A percentile compares a stretch with the other conserved stretches of the same genome.
Evolutionary conservation across 2,113 vertebrate genomes (phyloP).

Genomic region (Mystacornis crossleyi): DNA sequence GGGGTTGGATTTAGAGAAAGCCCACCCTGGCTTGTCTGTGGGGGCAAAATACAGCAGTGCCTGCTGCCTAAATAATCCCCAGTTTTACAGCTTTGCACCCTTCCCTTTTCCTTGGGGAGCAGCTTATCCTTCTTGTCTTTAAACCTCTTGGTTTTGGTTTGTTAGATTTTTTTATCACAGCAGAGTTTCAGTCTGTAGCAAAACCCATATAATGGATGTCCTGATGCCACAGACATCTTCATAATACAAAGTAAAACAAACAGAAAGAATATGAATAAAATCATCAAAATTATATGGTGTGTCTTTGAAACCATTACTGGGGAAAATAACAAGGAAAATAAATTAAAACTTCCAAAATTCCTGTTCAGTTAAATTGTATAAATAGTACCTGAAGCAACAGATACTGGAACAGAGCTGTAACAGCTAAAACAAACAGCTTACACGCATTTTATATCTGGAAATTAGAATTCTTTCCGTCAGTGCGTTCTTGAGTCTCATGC

Average conservation of each 20-base stretch:
- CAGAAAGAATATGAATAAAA: background rate
- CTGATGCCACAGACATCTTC: background rate
- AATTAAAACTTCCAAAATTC: background rate
- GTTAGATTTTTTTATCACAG: background rate
- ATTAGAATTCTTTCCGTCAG: conserved; percentile 43
- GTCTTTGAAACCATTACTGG: background rate
- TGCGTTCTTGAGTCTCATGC: conserved; percentile 43
- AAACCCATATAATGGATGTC: background rate
- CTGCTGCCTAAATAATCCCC: background rate
- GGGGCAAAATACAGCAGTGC: background rate
- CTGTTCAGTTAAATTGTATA: background rate
- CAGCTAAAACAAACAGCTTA: background rate
- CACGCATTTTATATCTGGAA: conserved; percentile 6
- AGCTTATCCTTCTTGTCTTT: background rate
- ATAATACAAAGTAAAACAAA: background rate
- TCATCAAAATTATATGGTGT: background rate
- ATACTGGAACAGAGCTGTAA: background rate
- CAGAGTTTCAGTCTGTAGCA: background rate
- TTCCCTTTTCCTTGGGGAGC: background rate
- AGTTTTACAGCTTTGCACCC: background rate
- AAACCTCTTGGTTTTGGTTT: background rate
- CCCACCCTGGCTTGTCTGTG: background rate
- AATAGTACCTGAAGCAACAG: background rate
- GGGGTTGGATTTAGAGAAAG: background rate
- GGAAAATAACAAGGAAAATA: background rate